These are phyloP conservation scores for Prietella phreatophila DNA, from an alignment of 2,113 vertebrate genomes.

Conservation along the genomic window DNA sequence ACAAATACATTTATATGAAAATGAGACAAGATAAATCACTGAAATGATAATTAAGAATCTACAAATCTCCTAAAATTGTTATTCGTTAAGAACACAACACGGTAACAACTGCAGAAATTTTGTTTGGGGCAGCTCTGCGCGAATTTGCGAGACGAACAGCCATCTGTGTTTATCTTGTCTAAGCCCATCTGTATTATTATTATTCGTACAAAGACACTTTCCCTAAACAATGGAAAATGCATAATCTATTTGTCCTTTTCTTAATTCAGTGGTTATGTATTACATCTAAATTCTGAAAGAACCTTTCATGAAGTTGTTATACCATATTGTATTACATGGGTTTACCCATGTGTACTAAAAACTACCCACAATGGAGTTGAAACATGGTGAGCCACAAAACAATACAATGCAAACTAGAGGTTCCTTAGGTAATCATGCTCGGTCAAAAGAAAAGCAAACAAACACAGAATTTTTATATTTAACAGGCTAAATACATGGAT, in stretches of 20 bases:
- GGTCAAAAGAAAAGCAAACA: background rate
- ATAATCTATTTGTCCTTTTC: background rate
- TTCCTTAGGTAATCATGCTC: background rate
- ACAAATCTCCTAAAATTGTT: background rate
- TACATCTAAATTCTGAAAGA: background rate
- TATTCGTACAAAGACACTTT: background rate
- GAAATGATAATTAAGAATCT: background rate
- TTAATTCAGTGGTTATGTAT: background rate
- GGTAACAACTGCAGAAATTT: background rate
- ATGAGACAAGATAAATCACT: background rate
- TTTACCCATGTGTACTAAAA: background rate
- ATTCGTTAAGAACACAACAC: background rate
- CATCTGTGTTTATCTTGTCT: background rate
- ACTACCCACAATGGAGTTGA: background rate
- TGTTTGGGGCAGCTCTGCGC: background rate
- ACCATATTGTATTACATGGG: background rate
- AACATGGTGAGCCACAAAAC: background rate
- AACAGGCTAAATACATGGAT: background rate
- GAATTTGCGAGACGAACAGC: background rate
- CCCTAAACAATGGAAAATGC: conserved; percentile 1
- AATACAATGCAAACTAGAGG: background rate
- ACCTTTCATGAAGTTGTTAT: background rate
- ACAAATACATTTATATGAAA: background rate
- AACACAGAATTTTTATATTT: background rate
- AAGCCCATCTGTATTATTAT: background rate